phyloP scores from a whole-genome alignment of 1,140 invertebrate species.

The Anastrepha obliqua region DNA sequence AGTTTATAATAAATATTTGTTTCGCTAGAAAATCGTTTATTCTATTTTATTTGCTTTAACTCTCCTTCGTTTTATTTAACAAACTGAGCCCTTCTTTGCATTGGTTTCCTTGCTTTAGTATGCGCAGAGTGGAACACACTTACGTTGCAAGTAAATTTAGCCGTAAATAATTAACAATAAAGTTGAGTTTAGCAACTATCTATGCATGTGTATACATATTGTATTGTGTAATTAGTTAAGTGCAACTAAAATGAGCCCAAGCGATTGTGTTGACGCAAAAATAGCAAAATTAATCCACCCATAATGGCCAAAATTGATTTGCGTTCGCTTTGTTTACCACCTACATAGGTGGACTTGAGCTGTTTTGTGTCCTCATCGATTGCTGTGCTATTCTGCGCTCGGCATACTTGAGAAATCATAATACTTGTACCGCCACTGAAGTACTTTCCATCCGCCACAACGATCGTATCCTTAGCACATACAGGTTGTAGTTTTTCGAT shows the following conservation, averaged over 20 bases:
- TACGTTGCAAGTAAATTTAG: constrained; percentile 8
- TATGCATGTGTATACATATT: not conserved
- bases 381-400: not conserved
- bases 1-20: too few species aligned
- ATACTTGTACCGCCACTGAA: constrained; percentile 52
- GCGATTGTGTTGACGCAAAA: constrained; percentile 50
- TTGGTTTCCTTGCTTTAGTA: not conserved
- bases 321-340: not conserved
- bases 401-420: constrained; percentile 53
- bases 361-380: not conserved
- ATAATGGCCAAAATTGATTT: constrained; percentile 47
- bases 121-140: not conserved
- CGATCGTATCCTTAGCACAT: constrained; percentile 32
- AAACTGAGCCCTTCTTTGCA: not conserved
- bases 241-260: constrained; percentile 43
- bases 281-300: constrained; percentile 44
- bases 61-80: not conserved
- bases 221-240: not conserved
- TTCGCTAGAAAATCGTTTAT: too few species aligned
- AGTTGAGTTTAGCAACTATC: constrained; percentile 21
- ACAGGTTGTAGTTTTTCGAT: not conserved
- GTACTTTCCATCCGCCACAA: constrained; percentile 35
- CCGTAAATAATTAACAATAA: constrained; percentile 25
- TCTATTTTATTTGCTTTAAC: too few species aligned
- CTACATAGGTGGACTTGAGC: not conserved